Percentiles rank a stretch among this genome's conserved stretches.
phyloP scores from a whole-genome alignment of 2,888 invertebrate species.

The Sympetrum striolatum region DNA sequence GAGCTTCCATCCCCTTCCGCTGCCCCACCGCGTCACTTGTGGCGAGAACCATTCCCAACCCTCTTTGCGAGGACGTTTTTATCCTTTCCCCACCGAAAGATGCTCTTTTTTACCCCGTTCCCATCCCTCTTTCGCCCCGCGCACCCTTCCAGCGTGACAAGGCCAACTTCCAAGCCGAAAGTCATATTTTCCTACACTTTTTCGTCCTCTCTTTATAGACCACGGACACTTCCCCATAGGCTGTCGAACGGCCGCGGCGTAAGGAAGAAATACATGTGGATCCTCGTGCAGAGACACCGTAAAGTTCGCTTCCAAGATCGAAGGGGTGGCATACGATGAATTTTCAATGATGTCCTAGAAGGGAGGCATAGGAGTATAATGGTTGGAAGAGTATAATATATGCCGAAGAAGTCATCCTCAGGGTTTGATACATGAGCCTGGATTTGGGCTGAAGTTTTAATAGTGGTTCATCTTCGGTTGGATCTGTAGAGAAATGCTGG shows the following conservation, averaged over 20 bases:
- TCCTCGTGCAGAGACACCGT: background rate
- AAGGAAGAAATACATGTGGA: background rate
- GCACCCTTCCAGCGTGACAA: background rate
- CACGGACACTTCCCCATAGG: background rate
- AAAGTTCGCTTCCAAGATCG: background rate
- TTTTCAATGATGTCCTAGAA: background rate
- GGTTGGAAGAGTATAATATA: no score
- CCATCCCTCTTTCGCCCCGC: background rate
- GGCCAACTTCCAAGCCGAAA: background rate
- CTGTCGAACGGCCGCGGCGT: background rate
- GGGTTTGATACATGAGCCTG: no score
- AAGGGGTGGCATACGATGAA: background rate
- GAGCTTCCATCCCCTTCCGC: background rate
- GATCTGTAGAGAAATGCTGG: no score
- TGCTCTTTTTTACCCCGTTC: background rate
- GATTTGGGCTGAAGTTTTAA: no score
- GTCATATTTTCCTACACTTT: background rate
- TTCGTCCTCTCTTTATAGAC: background rate
- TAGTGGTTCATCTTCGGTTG: no score
- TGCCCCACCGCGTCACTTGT: background rate
- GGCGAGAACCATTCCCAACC: background rate
- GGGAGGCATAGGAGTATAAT: background rate
- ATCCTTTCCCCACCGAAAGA: background rate
- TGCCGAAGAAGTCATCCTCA: no score
- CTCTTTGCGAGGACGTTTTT: background rate